Evolutionary conservation across 1,140 invertebrate genomes (phyloP).

Genomic region (Periplaneta americana): DNA sequence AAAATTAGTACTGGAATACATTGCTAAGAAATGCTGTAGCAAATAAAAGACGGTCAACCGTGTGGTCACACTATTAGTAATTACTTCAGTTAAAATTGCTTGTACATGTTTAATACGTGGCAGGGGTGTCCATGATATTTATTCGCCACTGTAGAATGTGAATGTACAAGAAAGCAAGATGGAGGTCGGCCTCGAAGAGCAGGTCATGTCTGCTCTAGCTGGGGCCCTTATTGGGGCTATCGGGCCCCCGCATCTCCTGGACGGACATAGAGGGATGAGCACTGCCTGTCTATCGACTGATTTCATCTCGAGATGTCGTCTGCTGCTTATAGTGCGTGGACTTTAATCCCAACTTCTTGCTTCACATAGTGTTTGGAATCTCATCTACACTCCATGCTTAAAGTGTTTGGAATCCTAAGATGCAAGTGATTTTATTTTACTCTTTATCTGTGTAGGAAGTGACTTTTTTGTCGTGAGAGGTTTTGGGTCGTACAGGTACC

Average conservation of each 20-base stretch:
- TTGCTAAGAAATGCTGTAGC: too few relatives aligned
- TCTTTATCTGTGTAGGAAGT: too few relatives aligned
- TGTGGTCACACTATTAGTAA: too few relatives aligned
- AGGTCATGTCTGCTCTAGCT: not conserved
- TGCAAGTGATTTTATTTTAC: too few relatives aligned
- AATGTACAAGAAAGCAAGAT: not conserved
- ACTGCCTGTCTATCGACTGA: not conserved
- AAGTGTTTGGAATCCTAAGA: too few relatives aligned
- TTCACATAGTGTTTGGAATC: not conserved
- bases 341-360: not conserved
- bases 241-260: not conserved
- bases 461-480: too few relatives aligned
- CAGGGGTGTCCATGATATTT: not conserved
- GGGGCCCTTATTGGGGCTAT: not conserved
- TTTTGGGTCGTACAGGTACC: too few relatives aligned
- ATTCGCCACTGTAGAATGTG: not conserved
- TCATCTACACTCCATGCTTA: too few relatives aligned
- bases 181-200: not conserved
- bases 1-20: too few relatives aligned
- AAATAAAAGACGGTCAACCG: too few relatives aligned
- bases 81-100: too few relatives aligned
- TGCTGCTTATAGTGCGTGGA: not conserved
- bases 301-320: not conserved
- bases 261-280: not conserved
- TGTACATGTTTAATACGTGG: too few relatives aligned